Evolutionary conservation across 2,888 invertebrate genomes (phyloP), one percentile per base, ranked within the genome.

Genomic region (Anarsia innoxiella): DNA sequence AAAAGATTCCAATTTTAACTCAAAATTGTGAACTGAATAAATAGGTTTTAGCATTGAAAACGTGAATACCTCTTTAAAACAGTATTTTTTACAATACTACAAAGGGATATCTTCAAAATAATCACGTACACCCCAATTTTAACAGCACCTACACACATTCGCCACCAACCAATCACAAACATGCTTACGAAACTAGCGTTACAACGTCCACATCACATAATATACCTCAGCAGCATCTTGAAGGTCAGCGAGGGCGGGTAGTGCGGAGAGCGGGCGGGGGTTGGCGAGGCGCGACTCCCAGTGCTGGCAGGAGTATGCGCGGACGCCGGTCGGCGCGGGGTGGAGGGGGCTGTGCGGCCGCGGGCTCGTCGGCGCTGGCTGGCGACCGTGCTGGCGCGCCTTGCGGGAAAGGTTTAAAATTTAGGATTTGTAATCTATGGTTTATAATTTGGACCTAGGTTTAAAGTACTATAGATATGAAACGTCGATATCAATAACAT

Each of bases 291-390:
- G 79, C 48, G 86, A 77, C 66, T 86, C 89, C 86, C 76, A 88
- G 66, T 84, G 89, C 73, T 79, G 87, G 84, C 79, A 88, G 69
- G 79, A 88, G 84, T 77, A 88, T 56, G 78, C 85, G 68, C 82
- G 87, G 71, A 87, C 86, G 74, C 82, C 86, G 75, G 71, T 78
- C 53, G 85, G 86, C 61, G 84, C 71, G 74, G 88, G 72, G 79
- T 87, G 74, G 72, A 83, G 59, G 63, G 83, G 83, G 64, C 73
- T 87, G 80, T 52, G 75, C 77, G 61, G 71, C 69, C 57, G 82
- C 86, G 70, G 83, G 73, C 77, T 85, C 78, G 67, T 72, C 86
- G 74, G 83, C 79, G 68, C 77, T 66, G 79, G 79, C 70, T 68
- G 78, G 65, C 80, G 82, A 74, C 83, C 77, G 86, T 85, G 87